Percentiles rank a stretch among this genome's conserved stretches.
These are phyloP conservation scores for Artibeus jamaicensis DNA, from an alignment of 2,797 vertebrate genomes.

Conservation along the genomic window DNA sequence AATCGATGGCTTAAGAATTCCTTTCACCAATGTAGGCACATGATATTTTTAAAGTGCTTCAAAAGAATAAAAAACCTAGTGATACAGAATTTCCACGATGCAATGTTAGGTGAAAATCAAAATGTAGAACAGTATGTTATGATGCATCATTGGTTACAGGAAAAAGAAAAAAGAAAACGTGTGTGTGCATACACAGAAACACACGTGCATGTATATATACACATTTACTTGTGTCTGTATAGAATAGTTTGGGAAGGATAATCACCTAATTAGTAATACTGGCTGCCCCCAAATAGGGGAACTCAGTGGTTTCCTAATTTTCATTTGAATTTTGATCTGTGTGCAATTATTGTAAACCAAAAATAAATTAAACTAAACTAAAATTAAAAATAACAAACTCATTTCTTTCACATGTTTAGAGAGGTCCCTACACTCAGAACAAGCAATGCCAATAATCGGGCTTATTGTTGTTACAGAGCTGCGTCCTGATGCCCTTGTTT, in stretches of 20 bases:
- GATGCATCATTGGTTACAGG: not conserved
- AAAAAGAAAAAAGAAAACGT: not conserved
- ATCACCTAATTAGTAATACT: conserved; percentile 8
- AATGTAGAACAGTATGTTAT: not conserved
- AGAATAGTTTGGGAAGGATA: not conserved
- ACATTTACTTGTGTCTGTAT: not conserved
- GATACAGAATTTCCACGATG: conserved; percentile 7
- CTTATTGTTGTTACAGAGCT: not conserved
- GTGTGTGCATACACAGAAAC: not conserved
- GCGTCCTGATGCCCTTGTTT: not conserved
- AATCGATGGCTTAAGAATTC: conserved; percentile 34
- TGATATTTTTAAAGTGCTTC: not conserved
- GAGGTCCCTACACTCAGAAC: not conserved
- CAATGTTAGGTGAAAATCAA: not conserved
- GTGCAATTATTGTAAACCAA: conserved; percentile 33
- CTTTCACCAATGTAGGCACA: not conserved
- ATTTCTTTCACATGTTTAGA: conserved; percentile 38
- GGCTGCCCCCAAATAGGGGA: not conserved
- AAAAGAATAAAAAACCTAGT: not conserved
- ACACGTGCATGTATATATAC: not conserved
- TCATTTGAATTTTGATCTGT: conserved; percentile 49
- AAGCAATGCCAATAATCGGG: not conserved
- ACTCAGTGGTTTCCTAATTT: conserved; percentile 3
- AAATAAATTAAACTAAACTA: conserved; percentile 6
- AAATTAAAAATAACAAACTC: conserved; percentile 2